Conservation (phyloP, 2,113 vertebrate species). For the Notarius lentiginosus region DNA sequence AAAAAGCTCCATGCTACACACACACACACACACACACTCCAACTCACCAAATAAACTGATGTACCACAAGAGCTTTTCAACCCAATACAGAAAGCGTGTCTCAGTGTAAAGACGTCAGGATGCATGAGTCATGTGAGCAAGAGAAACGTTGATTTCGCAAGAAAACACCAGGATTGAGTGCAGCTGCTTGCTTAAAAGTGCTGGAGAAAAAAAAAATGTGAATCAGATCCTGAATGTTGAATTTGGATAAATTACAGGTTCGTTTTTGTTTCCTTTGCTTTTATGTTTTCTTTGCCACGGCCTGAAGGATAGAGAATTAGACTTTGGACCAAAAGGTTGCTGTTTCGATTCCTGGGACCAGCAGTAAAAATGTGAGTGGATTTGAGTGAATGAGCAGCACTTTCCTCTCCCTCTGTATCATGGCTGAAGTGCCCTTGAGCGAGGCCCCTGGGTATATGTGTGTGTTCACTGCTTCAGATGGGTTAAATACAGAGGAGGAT, state of each 20-base stretch:
- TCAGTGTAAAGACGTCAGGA: slow-evolving; percentile 39
- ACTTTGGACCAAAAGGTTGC: too few relatives aligned
- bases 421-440: too few relatives aligned
- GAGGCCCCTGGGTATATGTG: too few relatives aligned
- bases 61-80: slow-evolving; percentile 21
- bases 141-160: slow-evolving; percentile 53
- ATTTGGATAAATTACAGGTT: neutral
- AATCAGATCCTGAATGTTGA: slow-evolving; percentile 40
- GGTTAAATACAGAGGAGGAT: too few relatives aligned
- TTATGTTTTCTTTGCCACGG: too few relatives aligned
- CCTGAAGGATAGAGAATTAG: too few relatives aligned
- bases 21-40: neutral
- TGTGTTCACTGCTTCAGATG: too few relatives aligned
- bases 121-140: slow-evolving; percentile 40
- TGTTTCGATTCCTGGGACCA: too few relatives aligned
- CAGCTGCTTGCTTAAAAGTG: slow-evolving; percentile 26
- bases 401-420: too few relatives aligned
- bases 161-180: slow-evolving; percentile 13
- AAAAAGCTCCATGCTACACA: too few relatives aligned
- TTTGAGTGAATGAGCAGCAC: too few relatives aligned
- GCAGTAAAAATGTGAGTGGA: too few relatives aligned
- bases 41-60: slow-evolving; percentile 14
- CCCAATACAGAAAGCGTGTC: slow-evolving; percentile 37
- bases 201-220: neutral
- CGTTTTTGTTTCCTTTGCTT: neutral